Base-by-base conservation (phyloP, 2,113 vertebrate species). In the Centropus bengalensis region DNA sequence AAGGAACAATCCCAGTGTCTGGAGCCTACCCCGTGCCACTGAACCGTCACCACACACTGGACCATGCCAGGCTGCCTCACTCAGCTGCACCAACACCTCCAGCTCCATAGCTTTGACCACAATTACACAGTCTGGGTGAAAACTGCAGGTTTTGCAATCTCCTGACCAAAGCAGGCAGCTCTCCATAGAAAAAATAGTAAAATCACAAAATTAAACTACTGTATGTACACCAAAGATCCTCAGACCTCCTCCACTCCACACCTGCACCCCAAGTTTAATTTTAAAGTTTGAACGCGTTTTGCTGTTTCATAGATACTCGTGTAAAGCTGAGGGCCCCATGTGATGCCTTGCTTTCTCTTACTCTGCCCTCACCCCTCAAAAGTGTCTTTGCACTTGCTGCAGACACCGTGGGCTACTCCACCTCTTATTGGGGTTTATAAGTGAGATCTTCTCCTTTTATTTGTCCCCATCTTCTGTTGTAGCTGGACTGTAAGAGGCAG, bases 251-350 rank as follows among this genome's bases (percentile, higher is more conserved):
- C 32, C n/a, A 4, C 28, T 27, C 36, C 69, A 18, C 24, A 6
- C 13, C 32, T 20, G 49, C 0, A 2, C 21, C 38, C 24, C 51
- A 19, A 28, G 56, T 17, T 44, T 15, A n/a, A 12, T 30, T 38
- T 42, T 10, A 66, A 32, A 55, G 12, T 28, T 24, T 32, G n/a
- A 59, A 16, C 51, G 7, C 5, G 3, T 27, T 63, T 19, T 45
- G 55, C 38, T 5, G 0, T 40, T 49, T 51, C 26, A 24, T 0
- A 49, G 22, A 18, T 3, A 30, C 24, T 5, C 18, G 6, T 6
- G 6, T 15, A 10, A 4, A 12, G 17, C 18, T 11, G 20, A 2
- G 9, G 12, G 26, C 42, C 0, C 1, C 45, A 19, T 1, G 0
- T 1, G 2, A 20, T 30, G 55, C 20, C 27, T 36, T 36, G 36